phyloP scores from a whole-genome alignment of 2,113 vertebrate genomes.

The Raphicerus campestris region DNA sequence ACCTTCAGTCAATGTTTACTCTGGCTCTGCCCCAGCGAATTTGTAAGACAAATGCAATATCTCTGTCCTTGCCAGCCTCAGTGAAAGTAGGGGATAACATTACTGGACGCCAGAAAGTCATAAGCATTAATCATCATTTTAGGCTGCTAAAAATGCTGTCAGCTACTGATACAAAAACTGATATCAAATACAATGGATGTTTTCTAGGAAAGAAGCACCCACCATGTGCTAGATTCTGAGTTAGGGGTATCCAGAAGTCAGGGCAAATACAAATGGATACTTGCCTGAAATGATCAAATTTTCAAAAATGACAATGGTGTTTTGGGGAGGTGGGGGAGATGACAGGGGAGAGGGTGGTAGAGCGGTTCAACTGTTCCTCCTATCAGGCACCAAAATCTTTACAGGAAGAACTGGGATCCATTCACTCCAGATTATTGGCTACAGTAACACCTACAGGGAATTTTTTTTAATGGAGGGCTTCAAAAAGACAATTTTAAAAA shows the following conservation, averaged over 20 bases:
- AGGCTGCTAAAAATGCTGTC: conserved; percentile 29
- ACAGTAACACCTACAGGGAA: not conserved
- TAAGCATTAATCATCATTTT: conserved; percentile 52
- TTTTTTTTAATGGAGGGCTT: not conserved
- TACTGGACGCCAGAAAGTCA: conserved; percentile 40
- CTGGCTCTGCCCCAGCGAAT: conserved; percentile 58
- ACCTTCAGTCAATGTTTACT: conserved; percentile 54
- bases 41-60: conserved; percentile 63
- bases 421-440: not conserved
- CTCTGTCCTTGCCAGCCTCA: conserved; percentile 38
- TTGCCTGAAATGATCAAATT: not conserved
- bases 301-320: not conserved
- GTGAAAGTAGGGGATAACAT: conserved; percentile 47
- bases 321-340: fast-evolving
- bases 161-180: conserved; percentile 60
- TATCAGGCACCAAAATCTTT: not conserved
- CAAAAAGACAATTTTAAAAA: not conserved
- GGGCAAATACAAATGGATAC: not conserved
- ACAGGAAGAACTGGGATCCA: not conserved
- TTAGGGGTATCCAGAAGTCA: not conserved
- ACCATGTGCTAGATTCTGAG: not conserved
- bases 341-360: not conserved
- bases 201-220: conserved; percentile 45
- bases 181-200: conserved; percentile 14
- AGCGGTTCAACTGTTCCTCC: not conserved